A percentile compares a stretch with the other conserved stretches of the same genome.
phyloP scores from a whole-genome alignment of 2,113 vertebrate genomes.

The Circaetus cinerascens region DNA sequence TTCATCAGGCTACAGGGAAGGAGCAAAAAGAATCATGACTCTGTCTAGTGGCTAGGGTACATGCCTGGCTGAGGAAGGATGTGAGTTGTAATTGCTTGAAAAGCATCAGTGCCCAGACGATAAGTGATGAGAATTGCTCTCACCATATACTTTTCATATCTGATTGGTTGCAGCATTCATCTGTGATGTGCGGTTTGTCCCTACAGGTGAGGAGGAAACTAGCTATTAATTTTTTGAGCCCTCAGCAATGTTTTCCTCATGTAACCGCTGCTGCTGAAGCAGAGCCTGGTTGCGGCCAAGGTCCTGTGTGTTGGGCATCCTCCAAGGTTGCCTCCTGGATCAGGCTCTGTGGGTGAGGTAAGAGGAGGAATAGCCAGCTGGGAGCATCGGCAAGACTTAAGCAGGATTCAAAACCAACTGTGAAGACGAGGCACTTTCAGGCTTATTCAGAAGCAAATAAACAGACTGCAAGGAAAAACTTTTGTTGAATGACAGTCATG shows the following conservation, averaged over 20 bases:
- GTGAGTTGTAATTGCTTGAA: not conserved
- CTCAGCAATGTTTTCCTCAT: not conserved
- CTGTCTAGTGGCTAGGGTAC: not conserved
- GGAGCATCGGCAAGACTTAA: not conserved
- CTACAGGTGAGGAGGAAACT: not conserved
- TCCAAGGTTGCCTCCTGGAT: not conserved
- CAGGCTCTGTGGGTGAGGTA: not conserved
- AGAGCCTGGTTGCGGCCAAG: not conserved
- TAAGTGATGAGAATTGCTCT: not conserved
- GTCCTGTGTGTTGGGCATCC: not conserved
- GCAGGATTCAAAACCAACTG: not conserved
- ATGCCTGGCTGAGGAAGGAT: not conserved
- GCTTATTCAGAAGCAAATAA: not conserved
- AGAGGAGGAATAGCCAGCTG: not conserved
- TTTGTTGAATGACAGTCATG: not conserved
- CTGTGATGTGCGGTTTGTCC: not conserved
- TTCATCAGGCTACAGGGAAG: conserved; percentile 22
- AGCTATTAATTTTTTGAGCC: not conserved
- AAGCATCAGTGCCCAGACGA: not conserved
- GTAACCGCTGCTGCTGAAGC: not conserved
- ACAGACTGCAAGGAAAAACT: not conserved
- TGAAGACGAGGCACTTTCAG: not conserved
- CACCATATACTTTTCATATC: not conserved
- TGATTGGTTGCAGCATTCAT: not conserved
- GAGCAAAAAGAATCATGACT: not conserved